Percentiles rank a stretch among this genome's conserved stretches.
Conservation (phyloP, 1,140 invertebrate genomes). For the Popillia japonica region DNA sequence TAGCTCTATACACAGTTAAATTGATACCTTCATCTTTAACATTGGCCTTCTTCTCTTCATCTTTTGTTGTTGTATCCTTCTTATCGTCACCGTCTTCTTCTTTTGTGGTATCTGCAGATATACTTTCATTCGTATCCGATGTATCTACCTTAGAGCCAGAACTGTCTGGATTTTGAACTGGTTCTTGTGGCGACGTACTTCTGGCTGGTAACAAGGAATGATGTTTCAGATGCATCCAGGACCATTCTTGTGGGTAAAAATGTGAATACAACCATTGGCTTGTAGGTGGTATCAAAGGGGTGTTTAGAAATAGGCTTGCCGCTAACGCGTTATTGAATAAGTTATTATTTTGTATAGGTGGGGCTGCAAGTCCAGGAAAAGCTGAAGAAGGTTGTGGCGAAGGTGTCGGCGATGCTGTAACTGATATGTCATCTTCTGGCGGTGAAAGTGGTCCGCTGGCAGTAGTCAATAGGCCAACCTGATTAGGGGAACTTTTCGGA, state of each 20-base stretch:
- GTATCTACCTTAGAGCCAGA: conserved; percentile 54
- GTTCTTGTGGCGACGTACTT: conserved; percentile 59
- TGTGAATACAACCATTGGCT: conserved; percentile 79
- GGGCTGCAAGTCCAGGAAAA: conserved; percentile 61
- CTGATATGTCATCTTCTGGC: conserved; percentile 72
- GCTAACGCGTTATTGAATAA: conserved; percentile 73
- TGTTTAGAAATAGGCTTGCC: conserved; percentile 74
- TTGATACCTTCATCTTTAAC: conserved; percentile 53
- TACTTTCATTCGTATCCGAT: conserved; percentile 49
- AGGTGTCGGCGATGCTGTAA: conserved; percentile 69
- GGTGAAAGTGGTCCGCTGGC: conserved; percentile 59
- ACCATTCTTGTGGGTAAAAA: conserved; percentile 70
- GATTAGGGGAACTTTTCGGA: conserved; percentile 64
- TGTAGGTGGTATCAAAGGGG: conserved; percentile 73
- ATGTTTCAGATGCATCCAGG: conserved; percentile 68
- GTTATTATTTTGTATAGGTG: conserved; percentile 57
- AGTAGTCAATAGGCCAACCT: conserved; percentile 61
- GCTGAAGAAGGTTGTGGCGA: conserved; percentile 62
- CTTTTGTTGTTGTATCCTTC: conserved; percentile 20
- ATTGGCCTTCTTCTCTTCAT: conserved; percentile 42
- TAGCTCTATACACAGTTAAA: conserved; percentile 52
- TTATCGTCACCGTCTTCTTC: conserved; percentile 32
- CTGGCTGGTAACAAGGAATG: conserved; percentile 58
- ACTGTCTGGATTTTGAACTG: conserved; percentile 57
- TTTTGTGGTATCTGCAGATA: conserved; percentile 41